Base-by-base conservation (phyloP, 2,797 vertebrate species). In the Urophycis tenuis region DNA sequence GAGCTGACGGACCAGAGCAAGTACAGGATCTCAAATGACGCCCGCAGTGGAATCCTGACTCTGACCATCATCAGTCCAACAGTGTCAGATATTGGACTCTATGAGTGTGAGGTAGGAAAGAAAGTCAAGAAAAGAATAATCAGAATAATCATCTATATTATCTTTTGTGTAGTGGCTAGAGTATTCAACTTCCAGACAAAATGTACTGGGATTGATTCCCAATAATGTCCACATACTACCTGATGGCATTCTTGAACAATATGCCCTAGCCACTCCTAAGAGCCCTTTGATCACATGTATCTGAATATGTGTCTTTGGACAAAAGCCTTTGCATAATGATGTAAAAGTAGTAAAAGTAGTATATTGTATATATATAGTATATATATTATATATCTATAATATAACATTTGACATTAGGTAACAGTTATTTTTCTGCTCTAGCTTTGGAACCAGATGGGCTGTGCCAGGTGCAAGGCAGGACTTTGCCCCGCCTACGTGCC, bases 361-460 rank as follows among this genome's bases (percentile, higher is more conserved):
- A n/a, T n/a, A n/a, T n/a, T n/a, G n/a, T n/a, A n/a, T n/a, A 5
- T 60, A 25, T n/a, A 60, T 60, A n/a, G 53, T 60, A 60, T 60
- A 60, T n/a, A 60, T 60, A n/a, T n/a, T n/a, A n/a, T 60, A 25
- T 60, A 60, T n/a, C 22, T 60, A n/a, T 64, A 64, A n/a, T 29
- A 64, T 64, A 64, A 64, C 60, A 60, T 60, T 60, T 60, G 17
- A 60, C 60, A 29, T 64, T 12, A 64, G 60, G 60, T 29, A 25
- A 25, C 60, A 4, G 60, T 64, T 9, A 29, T 11, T 64, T 22
- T 80, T 82, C 79, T 34, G 4, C 84, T 78, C 71, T 89, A 96
- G 98, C 88, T 99, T 82, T 87, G 87, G 85, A 99, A 98, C 91
- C 93, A 94, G 77, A 91, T 97, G 86, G 98, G 98, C 72, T 93